Conservation (phyloP, 2,797 vertebrate species). For the Argya squamiceps region DNA sequence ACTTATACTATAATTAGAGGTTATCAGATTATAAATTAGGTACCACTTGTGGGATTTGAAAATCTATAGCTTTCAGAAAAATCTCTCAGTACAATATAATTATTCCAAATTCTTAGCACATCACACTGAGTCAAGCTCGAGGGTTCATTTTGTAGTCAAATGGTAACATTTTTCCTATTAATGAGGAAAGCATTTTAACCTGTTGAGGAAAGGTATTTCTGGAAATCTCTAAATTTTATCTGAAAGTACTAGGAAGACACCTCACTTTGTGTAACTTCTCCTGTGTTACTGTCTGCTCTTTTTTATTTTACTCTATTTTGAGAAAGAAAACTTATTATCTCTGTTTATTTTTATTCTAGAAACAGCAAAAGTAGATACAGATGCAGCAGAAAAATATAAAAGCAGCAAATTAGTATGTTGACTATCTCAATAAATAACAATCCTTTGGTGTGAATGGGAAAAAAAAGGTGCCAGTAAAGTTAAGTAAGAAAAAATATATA, state of each 20-base stretch:
- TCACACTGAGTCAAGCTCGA: neutral
- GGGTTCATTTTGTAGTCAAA: constrained; percentile 3
- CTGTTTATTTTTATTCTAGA: neutral
- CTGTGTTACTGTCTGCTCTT: neutral
- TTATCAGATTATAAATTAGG: constrained; percentile 1
- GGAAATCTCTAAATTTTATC: neutral
- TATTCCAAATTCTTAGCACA: constrained; percentile 17
- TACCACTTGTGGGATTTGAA: constrained; percentile 25
- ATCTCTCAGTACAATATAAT: neutral
- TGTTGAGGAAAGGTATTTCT: neutral
- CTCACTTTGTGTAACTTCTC: neutral
- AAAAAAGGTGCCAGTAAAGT: neutral
- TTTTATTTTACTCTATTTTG: neutral
- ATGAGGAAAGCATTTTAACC: neutral
- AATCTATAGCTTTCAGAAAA: constrained; percentile 26
- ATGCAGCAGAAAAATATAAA: neutral
- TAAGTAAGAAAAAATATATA: neutral
- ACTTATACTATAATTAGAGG: neutral
- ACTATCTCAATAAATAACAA: neutral
- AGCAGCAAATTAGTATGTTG: neutral
- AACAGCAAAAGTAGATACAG: neutral
- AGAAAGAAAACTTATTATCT: neutral
- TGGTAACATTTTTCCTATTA: constrained; percentile 30
- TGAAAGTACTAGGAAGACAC: neutral
- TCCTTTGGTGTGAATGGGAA: neutral